These are phyloP conservation scores for Marmota flaviventris DNA, from an alignment of 2,113 vertebrate genomes.

Conservation along the genomic window DNA sequence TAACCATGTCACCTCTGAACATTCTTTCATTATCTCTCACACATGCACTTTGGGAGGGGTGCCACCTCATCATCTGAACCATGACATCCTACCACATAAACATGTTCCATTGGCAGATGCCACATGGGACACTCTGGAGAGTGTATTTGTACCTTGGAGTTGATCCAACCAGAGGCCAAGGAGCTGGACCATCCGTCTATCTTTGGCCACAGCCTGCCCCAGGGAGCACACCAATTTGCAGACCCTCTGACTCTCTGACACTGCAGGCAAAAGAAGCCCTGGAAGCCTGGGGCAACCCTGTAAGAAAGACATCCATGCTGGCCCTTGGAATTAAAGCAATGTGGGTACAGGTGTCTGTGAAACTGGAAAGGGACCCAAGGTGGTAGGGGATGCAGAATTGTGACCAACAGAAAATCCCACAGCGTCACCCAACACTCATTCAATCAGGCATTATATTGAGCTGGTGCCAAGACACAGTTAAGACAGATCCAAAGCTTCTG, in stretches of 20 bases:
- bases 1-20: no score
- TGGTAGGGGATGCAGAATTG: neutral
- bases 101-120: neutral
- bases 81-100: neutral
- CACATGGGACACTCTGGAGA: neutral
- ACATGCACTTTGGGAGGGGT: no score
- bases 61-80: no score
- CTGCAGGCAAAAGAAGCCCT: neutral
- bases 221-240: neutral
- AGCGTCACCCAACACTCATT: neutral
- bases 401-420: neutral
- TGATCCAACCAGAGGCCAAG: neutral
- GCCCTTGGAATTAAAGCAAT: neutral
- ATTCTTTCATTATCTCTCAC: no score
- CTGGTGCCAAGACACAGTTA: neutral
- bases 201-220: neutral
- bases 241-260: neutral
- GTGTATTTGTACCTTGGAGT: neutral
- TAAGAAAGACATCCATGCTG: neutral
- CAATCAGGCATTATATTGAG: neutral
- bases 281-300: neutral
- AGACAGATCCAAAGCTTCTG: neutral
- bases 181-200: neutral
- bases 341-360: neutral
- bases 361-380: neutral